Percentiles rank a stretch among this genome's conserved stretches.
Conservation (phyloP, 1,140 invertebrate species). For the Chrysopa pallens region DNA sequence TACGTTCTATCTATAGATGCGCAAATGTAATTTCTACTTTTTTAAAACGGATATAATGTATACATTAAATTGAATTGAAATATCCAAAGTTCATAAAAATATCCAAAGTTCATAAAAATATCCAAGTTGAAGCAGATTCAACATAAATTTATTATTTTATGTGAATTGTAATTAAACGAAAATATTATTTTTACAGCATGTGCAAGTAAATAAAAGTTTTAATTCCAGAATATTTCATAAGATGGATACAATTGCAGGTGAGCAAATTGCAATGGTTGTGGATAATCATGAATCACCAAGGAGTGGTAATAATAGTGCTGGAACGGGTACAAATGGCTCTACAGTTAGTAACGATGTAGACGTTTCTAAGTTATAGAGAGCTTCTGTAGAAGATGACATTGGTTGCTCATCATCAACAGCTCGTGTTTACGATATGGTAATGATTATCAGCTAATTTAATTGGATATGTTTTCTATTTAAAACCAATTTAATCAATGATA, state of each 20-base stretch:
- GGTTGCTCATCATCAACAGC: slow-evolving; percentile 42
- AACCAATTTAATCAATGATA: slow-evolving; percentile 41
- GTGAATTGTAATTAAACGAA: not conserved
- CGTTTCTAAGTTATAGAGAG: not conserved
- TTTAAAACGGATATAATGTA: too few relatives aligned
- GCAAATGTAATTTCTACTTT: too few relatives aligned
- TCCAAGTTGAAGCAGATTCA: too few relatives aligned
- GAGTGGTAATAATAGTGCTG: not conserved
- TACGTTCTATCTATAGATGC: too few relatives aligned
- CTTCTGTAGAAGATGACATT: slow-evolving; percentile 50
- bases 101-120: too few relatives aligned
- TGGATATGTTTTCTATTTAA: slow-evolving; percentile 2
- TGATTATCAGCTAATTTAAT: slow-evolving; percentile 49
- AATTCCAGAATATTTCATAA: not conserved
- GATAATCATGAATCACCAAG: not conserved
- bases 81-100: too few relatives aligned
- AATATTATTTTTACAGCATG: too few relatives aligned
- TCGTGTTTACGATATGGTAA: slow-evolving; percentile 43
- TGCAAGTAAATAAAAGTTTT: too few relatives aligned
- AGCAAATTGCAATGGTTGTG: slow-evolving; percentile 10
- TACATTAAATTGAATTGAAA: too few relatives aligned
- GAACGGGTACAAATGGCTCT: not conserved
- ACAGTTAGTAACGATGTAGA: slow-evolving; percentile 5
- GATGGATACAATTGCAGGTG: slow-evolving; percentile 21
- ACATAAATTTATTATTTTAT: too few relatives aligned